Percentiles rank a stretch among this genome's conserved stretches.
Evolutionary conservation across 2,888 invertebrate genomes (phyloP).

Genomic region (Dryadula phaetusa): DNA sequence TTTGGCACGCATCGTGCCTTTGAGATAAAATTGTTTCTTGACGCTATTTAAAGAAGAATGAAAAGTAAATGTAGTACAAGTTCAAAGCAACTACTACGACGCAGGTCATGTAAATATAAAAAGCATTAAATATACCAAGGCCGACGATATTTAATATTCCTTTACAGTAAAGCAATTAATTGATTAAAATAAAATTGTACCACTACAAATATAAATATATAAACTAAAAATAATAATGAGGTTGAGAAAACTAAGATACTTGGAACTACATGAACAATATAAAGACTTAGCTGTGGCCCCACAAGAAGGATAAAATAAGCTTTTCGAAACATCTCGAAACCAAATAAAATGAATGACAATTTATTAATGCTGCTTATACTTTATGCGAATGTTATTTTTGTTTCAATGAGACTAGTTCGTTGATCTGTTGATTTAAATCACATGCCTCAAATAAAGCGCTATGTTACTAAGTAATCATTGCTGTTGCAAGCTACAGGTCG

Average conservation of each 20-base stretch:
- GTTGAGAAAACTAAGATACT: not conserved
- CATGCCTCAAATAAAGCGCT: constrained; percentile 58
- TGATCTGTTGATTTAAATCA: constrained; percentile 62
- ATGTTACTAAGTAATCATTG: constrained; percentile 54
- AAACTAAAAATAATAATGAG: constrained; percentile 1
- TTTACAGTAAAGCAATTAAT: not conserved
- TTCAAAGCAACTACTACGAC: constrained; percentile 69
- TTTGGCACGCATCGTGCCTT: constrained; percentile 67
- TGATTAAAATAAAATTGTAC: not conserved
- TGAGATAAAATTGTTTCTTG: constrained; percentile 59
- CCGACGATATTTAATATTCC: constrained; percentile 52
- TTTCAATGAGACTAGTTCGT: constrained; percentile 51
- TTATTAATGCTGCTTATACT: constrained; percentile 25
- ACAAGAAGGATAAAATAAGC: constrained; percentile 5
- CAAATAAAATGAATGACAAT: constrained; percentile 24
- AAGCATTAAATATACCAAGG: constrained; percentile 80
- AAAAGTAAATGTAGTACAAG: constrained; percentile 78
- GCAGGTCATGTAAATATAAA: constrained; percentile 59
- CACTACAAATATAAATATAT: not conserved
- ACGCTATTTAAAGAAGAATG: constrained; percentile 74
- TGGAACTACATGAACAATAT: not conserved
- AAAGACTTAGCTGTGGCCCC: not conserved
- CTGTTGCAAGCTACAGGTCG: constrained; percentile 63
- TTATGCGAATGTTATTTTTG: constrained; percentile 31
- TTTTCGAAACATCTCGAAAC: constrained; percentile 26